Base-by-base conservation (phyloP, 2,888 invertebrate species). In the Ormyrus nitidulus region DNA sequence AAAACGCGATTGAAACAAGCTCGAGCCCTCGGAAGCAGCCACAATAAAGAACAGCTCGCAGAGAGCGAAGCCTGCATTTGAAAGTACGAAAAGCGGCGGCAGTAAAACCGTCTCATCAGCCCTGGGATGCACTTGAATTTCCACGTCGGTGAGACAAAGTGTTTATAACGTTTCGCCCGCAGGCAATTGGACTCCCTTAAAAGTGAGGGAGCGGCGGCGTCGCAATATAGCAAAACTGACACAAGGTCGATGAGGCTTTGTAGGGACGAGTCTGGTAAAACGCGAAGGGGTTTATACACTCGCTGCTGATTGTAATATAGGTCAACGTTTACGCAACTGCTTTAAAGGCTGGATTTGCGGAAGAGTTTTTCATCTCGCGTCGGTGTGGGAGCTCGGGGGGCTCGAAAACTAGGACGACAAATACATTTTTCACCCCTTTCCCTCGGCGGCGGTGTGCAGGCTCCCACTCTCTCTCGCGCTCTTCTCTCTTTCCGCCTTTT, bases 271-370 rank as follows among this genome's bases (percentile, higher is more conserved):
- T 34, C 34, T 34, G 34, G 34, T 4, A 53, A 5, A 5, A 53
- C 53, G 11, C 53, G 53, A 53, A 10, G 9, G 53, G 9, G 53
- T 10, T 10, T 56, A 2, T 11, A n/a, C n/a, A 58, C 6, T 13
- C 13, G 58, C 58, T 58, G 0, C 85, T 87, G 86, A 89, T 88
- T 89, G 86, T 87, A 88, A 90, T 89, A 87, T 89, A 88, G 90
- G 89, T 89, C 89, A 89, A 88, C 87, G 88, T 90, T 90, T 89
- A 88, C 89, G 88, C 89, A 89, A 88, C 88, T 86, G 88, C 88
- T 87, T 88, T 86, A 88, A 89, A 34, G 34, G 89, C 88, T 87
- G 89, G 88, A 89, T 90, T 89, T 89, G 88, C 88, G 86, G 85
- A 87, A 88, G 88, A 87, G 89, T 88, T 89, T 89, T 79, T 86